A percentile compares a stretch with the other conserved stretches of the same genome.
These are phyloP conservation scores for Gasterosteus nipponicus DNA, from an alignment of 2,113 vertebrate species.

Conservation along the genomic window DNA sequence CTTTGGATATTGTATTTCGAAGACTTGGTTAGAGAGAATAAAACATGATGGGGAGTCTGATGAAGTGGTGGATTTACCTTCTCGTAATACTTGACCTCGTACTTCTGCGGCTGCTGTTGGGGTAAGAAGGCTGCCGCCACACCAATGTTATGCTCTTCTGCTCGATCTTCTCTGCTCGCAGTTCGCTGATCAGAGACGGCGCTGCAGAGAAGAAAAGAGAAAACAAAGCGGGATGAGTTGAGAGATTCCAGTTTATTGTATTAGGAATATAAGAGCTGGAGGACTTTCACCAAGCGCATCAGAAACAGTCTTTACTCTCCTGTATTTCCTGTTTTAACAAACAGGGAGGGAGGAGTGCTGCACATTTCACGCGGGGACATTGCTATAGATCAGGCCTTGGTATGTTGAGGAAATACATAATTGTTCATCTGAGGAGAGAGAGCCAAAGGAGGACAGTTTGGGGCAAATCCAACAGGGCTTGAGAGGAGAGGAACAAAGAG, in stretches of 20 bases:
- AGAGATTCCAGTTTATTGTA: conserved; percentile 14
- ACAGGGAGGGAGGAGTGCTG: conserved; percentile 8
- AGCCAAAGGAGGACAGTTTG: conserved; percentile 10
- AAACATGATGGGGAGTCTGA: not conserved
- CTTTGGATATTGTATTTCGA: not conserved
- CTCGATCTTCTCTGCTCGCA: conserved; percentile 88
- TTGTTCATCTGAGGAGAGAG: not conserved
- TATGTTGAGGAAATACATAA: not conserved
- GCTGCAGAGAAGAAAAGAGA: conserved; percentile 70
- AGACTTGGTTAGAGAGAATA: not conserved
- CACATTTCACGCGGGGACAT: not conserved
- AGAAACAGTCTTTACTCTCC: conserved; percentile 3
- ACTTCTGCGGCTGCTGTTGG: conserved; percentile 88
- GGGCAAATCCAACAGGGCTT: not conserved
- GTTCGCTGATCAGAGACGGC: conserved; percentile 83
- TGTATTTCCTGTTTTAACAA: conserved; percentile 13
- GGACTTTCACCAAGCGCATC: conserved; percentile 9
- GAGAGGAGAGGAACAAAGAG: conserved; percentile 22
- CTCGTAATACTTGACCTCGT: conserved; percentile 95
- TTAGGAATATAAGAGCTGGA: conserved; percentile 4
- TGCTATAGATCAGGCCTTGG: not conserved
- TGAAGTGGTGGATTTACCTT: conserved; percentile 82
- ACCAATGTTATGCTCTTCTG: conserved; percentile 91
- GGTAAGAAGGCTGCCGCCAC: conserved; percentile 85
- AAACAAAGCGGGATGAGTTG: conserved; percentile 23